Base-by-base conservation (phyloP, 2,797 vertebrate genomes). In the Cephalopachus bancanus region DNA sequence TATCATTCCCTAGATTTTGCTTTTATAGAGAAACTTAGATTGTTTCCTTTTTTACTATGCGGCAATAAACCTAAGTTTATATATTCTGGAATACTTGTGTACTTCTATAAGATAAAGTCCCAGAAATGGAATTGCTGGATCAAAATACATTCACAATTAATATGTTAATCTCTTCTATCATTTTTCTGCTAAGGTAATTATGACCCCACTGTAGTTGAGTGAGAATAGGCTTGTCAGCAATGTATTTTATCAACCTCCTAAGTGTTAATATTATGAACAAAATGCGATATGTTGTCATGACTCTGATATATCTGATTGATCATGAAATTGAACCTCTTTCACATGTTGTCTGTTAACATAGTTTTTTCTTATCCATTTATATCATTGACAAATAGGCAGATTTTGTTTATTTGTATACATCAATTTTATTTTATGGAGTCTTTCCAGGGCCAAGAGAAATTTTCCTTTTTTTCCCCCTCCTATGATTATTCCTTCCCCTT, bases 271-370 rank as follows among this genome's bases (percentile, higher is more conserved):
- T 81, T 49, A 30, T 76, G 26, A 81, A 85, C 17, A 62, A 76
- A 95, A 84, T 53, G 11, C 59, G 33, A 26, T 59, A 7, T n/a
- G 14, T 28, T 69, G n/a, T 57, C 69, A 75, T 59, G 22, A 44
- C 72, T 93, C 92, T 92, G 80, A 67, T 86, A 16, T 83, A 33
- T 78, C 51, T 86, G 37, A 78, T 83, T 93, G 71, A 28, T 78
- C 81, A 83, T 71, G 57, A 53, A 81, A 49, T 74, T 83, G 30
- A 83, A 83, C 15, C 15, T 83, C 53, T 86, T 83, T 90, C 26
- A 84, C 33, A 14, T 71, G 30, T 79, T 89, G 67, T 44, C 94
- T 86, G 33, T 64, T 62, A 30, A 53, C 3, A 22, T 75, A 49
- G 53, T 72, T 79, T 49, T 71, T 84, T 92, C 20, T 79, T 65